Percentiles rank a stretch among this genome's conserved stretches.
These are phyloP conservation scores for Thecophora atra DNA, from an alignment of 2,888 invertebrate species.

Conservation along the genomic window DNA sequence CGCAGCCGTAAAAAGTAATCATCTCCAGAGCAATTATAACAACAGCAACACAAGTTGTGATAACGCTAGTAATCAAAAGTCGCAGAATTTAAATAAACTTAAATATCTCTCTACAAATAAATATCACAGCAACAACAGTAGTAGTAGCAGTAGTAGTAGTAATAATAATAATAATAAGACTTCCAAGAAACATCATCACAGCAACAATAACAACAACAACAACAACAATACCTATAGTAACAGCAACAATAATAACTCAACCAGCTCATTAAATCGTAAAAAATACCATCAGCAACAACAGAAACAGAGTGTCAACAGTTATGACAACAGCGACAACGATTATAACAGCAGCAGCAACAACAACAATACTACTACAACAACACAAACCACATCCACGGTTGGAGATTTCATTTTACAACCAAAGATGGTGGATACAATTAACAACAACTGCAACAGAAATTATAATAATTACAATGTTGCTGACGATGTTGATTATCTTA, in stretches of 20 bases:
- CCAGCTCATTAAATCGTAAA: slow-evolving; percentile 43
- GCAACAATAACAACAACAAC: slow-evolving; percentile 39
- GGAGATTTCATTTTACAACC: slow-evolving; percentile 11
- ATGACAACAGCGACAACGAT: slow-evolving; percentile 42
- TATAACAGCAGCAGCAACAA: slow-evolving; percentile 42
- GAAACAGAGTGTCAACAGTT: slow-evolving; percentile 41
- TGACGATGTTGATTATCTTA: background rate
- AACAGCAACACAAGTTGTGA: slow-evolving; percentile 35
- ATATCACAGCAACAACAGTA: slow-evolving; percentile 42
- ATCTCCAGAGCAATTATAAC: slow-evolving; percentile 33
- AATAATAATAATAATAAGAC: slow-evolving; percentile 36
- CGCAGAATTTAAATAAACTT: slow-evolving; percentile 16
- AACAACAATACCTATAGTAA: slow-evolving; percentile 39
- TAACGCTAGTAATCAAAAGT: slow-evolving; percentile 2
- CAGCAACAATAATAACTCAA: slow-evolving; percentile 41
- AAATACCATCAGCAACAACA: slow-evolving; percentile 41
- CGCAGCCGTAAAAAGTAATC: background rate
- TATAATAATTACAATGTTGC: background rate
- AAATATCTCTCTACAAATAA: slow-evolving; percentile 40
- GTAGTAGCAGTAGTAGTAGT: slow-evolving; percentile 37
- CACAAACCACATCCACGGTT: slow-evolving; percentile 24
- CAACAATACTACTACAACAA: slow-evolving; percentile 41
- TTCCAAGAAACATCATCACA: slow-evolving; percentile 39
- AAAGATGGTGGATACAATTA: slow-evolving; percentile 4
- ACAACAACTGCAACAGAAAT: background rate